A percentile compares a stretch with the other conserved stretches of the same genome.
Evolutionary conservation across 2,797 vertebrate species (phyloP).

Genomic region (Chloroceryle amazona): DNA sequence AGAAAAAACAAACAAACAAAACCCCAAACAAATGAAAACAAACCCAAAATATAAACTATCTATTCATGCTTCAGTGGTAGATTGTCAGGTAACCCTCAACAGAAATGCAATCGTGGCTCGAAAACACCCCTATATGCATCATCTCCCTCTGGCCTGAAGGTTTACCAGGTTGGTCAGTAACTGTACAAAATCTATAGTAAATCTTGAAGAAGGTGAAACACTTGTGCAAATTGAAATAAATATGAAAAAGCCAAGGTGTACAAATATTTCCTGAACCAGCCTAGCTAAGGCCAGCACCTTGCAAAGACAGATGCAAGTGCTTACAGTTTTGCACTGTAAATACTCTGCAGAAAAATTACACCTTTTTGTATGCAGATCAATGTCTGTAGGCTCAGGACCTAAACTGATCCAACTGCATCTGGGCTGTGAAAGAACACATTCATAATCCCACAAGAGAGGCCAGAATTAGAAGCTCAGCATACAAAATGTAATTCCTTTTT

Average conservation of each 20-base stretch:
- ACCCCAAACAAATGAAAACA: neutral
- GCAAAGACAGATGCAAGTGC: neutral
- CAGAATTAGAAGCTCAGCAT: neutral
- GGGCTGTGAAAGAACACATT: neutral
- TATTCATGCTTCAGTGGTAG: neutral
- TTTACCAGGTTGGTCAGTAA: neutral
- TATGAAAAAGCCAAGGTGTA: neutral
- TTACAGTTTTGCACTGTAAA: neutral
- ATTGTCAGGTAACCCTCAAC: neutral
- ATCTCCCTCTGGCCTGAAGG: neutral
- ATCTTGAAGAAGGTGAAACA: neutral
- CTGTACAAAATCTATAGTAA: neutral
- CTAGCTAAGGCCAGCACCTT: neutral
- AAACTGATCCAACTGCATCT: no score
- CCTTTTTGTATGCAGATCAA: fast-evolving
- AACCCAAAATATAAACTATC: neutral
- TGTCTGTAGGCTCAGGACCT: neutral
- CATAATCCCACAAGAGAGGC: fast-evolving
- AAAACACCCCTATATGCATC: neutral
- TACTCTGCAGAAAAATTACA: neutral
- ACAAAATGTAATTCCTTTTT: neutral
- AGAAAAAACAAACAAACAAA: neutral
- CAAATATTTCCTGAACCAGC: neutral
- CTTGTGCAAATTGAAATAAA: neutral
- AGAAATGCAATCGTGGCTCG: neutral